Base-by-base conservation (phyloP, 2,113 vertebrate species). In the Saimiri boliviensis region DNA sequence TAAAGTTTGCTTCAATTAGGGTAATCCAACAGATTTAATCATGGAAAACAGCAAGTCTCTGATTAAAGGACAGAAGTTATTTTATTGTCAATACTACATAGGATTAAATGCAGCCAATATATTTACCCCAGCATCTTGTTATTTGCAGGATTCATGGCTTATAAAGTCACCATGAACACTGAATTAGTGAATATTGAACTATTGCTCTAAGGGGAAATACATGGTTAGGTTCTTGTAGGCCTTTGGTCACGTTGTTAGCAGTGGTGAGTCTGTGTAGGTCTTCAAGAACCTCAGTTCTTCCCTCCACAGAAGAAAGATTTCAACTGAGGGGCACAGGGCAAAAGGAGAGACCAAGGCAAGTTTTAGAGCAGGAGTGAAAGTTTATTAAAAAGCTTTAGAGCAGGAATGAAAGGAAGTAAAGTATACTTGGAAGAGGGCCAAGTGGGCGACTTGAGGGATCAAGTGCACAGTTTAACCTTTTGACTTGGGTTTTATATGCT, bases 1-100 rank as follows among this genome's bases (percentile, higher is more conserved):
- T 86, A 86, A 93, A 92, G 40, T 6, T 68, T 91, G 49, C 5
- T 96, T 96, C 70, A 92, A 1, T 90, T 92, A 86, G 4, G 49
- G n/a, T 92, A 97, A 91, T 66, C 37, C 23, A 92, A 91, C 92
- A 96, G 7, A 88, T 86, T 93, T 92, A 89, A 89, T 93, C 30
- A 54, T 74, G 21, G 17, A 32, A 45, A 84, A 37, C 68, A 68
- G 10, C 5, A 96, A 93, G 19, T 73, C 1, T 25, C 27, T 89
- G 47, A 76, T 86, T 94, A 76, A 86, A 30, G 0, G 25, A 42
- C 27, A 85, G 21, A 95, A 4, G 7, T 11, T 21, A 8, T 89
- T 60, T 93, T 70, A 60, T 60, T 89, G 5, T 19, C 45, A 91
- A 91, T 37, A 86, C 8, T 85, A 1, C 21, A 79, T 47, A 89